Conservation (phyloP, 2,888 invertebrate species). For the Oscheius sp. region DNA sequence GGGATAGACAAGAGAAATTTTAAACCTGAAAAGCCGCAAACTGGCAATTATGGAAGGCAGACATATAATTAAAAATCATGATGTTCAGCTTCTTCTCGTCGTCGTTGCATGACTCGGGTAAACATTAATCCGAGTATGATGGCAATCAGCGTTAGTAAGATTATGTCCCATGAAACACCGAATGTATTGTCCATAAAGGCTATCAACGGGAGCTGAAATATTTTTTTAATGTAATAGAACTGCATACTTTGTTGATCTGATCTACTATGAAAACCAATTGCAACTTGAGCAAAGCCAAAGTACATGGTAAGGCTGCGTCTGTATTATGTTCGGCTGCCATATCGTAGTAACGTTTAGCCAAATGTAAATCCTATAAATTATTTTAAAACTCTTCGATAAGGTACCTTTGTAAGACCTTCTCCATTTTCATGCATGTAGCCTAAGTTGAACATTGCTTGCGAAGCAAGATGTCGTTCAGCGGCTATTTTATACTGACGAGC, state of each 20-base stretch:
- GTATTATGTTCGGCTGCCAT: constrained; percentile 89
- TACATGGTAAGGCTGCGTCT: constrained; percentile 92
- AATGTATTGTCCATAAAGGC: constrained; percentile 38
- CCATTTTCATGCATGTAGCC: constrained; percentile 99
- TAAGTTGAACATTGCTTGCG: constrained; percentile 98
- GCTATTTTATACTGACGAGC: constrained; percentile 76
- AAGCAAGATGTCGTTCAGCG: constrained; percentile 91
- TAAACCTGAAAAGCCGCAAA: neutral
- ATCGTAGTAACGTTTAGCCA: constrained; percentile 97
- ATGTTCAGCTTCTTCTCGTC: constrained; percentile 1
- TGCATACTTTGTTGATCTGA: constrained; percentile 40
- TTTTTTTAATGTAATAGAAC: neutral
- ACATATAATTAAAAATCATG: constrained; percentile 11
- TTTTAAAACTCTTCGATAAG: neutral
- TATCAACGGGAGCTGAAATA: constrained; percentile 36
- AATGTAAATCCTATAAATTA: constrained; percentile 80
- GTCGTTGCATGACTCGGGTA: neutral
- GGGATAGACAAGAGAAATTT: neutral
- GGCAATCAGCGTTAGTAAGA: constrained; percentile 40
- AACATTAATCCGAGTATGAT: constrained; percentile 10
- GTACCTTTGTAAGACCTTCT: constrained; percentile 82
- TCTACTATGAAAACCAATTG: constrained; percentile 79
- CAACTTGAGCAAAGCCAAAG: constrained; percentile 86
- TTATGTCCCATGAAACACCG: constrained; percentile 58
- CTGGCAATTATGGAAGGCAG: neutral